Base-by-base conservation (phyloP, 2,797 vertebrate genomes). In the Syngnathus rostellatus region DNA sequence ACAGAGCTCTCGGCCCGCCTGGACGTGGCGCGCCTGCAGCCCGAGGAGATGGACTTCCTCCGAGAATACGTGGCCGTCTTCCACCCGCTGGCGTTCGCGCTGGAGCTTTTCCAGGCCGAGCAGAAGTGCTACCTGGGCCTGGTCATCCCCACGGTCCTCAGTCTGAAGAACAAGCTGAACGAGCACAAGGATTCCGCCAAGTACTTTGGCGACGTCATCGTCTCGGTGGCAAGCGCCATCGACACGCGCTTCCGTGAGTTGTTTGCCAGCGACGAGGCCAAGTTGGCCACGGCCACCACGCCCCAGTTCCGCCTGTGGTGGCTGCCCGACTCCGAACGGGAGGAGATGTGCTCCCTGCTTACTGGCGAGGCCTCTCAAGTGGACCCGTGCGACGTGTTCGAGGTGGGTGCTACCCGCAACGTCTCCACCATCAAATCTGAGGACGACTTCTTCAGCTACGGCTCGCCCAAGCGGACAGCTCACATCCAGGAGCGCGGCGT, bases 301-400 rank as follows among this genome's bases (percentile, higher is more conserved):
- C 90, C 90, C 8, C 89, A 91, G 77, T 91, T 91, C 11, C 86
- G 89, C 16, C 17, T 91, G 74, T 89, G 87, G 88, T 92, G 90
- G 89, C 83, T 89, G 72, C 72, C 86, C 0, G 87, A 86, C 7
- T 86, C 87, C 0, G 87, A 92, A 71, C 68, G 87, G 54, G 90
- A 90, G 53, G 87, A 89, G 53, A 89, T 91, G 82, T 85, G 85
- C 72, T 38, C 81, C 5, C 66, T 84, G 66, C 68, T 92, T 71
- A 86, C 86, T 7, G 79, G 83, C 0, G 87, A 89, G 79, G 88
- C 86, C 0, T 79, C 82, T 8, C 86, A 84, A 76, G 64, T 88
- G 25, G 88, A 90, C 5, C 86, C 85, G 17, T 64, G 70, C 8
- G 62, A 12, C 39, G 46, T 75, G 0, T 46, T 62, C 0, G 81